Conservation (phyloP, 2,888 invertebrate genomes). For the Panopea generosa region DNA sequence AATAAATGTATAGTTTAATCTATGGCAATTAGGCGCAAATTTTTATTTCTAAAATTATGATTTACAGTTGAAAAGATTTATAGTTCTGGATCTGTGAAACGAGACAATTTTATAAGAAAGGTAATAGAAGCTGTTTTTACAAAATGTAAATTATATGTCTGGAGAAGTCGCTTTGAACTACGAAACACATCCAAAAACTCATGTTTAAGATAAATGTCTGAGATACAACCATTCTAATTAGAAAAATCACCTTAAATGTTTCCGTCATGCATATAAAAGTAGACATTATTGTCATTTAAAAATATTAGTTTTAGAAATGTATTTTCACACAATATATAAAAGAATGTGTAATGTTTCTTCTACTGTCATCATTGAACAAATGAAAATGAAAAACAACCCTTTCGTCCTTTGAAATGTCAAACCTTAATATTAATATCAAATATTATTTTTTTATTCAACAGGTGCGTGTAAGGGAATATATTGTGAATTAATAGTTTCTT, state of each 20-base stretch:
- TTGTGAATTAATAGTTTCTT: too few relatives aligned
- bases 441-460: too few relatives aligned
- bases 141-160: neutral
- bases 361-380: too few relatives aligned
- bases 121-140: neutral
- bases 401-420: too few relatives aligned
- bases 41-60: slow-evolving; percentile 15
- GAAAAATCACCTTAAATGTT: slow-evolving; percentile 22
- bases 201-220: slow-evolving; percentile 20
- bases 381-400: too few relatives aligned
- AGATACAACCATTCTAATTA: slow-evolving; percentile 20
- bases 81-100: neutral
- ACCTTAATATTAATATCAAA: too few relatives aligned
- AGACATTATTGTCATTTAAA: slow-evolving; percentile 5
- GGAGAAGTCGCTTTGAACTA: neutral
- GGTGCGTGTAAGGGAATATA: too few relatives aligned
- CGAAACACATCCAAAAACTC: neutral
- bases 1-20: too few relatives aligned
- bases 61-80: slow-evolving; percentile 28
- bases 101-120: neutral
- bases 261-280: slow-evolving; percentile 11
- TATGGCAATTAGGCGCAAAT: too few relatives aligned
- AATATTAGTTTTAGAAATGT: too few relatives aligned
- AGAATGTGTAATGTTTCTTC: too few relatives aligned
- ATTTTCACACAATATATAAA: too few relatives aligned